Percentiles rank a stretch among this genome's conserved stretches.
Conservation (phyloP, 2,113 vertebrate genomes). For the Calypte anna region DNA sequence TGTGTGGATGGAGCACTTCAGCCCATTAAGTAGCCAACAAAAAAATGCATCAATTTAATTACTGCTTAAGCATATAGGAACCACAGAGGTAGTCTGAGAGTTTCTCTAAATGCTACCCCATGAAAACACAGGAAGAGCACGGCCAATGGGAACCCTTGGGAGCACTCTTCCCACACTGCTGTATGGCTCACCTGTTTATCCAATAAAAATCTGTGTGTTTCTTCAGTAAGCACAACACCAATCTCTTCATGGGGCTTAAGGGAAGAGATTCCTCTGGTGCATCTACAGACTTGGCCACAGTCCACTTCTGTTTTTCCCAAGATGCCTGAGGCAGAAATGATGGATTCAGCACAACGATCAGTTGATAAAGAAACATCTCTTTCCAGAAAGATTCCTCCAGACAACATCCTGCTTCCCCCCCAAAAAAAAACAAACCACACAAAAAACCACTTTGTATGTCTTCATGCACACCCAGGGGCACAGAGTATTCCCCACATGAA, state of each 20-base stretch:
- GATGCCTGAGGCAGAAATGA: background rate
- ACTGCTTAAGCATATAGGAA: background rate
- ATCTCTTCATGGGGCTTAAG: background rate
- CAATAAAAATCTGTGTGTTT: background rate
- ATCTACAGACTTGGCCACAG: background rate
- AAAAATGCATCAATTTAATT: conserved; percentile 37
- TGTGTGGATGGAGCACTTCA: background rate
- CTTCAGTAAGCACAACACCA: background rate
- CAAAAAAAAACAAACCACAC: background rate
- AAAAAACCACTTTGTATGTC: background rate
- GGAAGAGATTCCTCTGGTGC: background rate
- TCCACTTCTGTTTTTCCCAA: background rate
- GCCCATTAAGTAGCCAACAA: background rate
- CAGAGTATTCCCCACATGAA: background rate
- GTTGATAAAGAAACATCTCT: background rate
- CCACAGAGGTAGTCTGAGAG: background rate
- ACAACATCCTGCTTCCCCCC: background rate
- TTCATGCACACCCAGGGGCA: background rate
- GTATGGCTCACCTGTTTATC: background rate
- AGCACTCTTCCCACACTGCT: accelerated
- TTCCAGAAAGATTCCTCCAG: background rate
- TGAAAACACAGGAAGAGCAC: background rate
- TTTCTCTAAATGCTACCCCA: background rate
- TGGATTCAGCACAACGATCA: background rate
- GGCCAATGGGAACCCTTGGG: background rate